Conservation (phyloP, 2,113 vertebrate species). For the Oncorhynchus tshawytscha region DNA sequence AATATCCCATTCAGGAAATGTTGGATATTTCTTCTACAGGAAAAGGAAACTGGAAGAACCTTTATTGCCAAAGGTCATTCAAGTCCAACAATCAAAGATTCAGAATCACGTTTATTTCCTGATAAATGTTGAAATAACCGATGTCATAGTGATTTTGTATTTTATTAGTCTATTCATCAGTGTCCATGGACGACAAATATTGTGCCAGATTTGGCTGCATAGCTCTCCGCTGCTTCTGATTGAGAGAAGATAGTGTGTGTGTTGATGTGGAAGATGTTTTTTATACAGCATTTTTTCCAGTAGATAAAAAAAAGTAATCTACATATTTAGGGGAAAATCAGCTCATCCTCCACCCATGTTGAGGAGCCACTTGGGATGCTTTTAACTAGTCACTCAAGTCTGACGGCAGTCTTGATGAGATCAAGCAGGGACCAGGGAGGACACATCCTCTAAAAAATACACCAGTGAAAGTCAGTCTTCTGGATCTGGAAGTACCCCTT, state of each 20-base stretch:
- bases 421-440: neutral
- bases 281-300: too few relatives aligned
- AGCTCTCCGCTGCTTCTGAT: too few relatives aligned
- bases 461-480: neutral
- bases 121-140: neutral
- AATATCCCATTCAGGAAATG: neutral
- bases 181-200: too few relatives aligned
- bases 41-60: neutral
- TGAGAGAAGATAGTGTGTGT: too few relatives aligned
- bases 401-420: neutral
- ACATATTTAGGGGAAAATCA: too few relatives aligned
- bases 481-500: neutral
- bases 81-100: neutral
- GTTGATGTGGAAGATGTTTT: too few relatives aligned
- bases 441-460: neutral
- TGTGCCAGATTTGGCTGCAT: too few relatives aligned
- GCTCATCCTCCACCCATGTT: too few relatives aligned
- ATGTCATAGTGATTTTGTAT: neutral
- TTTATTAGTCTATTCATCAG: too few relatives aligned
- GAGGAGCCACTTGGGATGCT: too few relatives aligned
- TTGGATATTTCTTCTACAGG: neutral
- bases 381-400: too few relatives aligned
- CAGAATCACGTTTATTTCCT: neutral
- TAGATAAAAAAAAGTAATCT: too few relatives aligned
- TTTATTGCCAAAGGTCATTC: neutral